Conservation (phyloP, 1,140 invertebrate species). For the Drosophila hydei region DNA sequence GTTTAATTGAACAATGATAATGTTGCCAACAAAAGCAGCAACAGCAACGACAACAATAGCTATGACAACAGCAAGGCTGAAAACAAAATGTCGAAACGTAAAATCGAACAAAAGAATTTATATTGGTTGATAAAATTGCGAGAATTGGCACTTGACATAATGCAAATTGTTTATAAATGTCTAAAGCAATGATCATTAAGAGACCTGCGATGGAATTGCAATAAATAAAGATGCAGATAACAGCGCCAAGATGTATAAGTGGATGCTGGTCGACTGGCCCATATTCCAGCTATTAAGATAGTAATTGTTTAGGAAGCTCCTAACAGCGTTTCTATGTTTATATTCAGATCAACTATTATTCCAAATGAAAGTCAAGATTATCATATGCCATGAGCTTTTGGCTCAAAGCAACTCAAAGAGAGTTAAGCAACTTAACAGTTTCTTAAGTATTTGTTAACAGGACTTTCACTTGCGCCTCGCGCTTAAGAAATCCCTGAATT, state of each 20-base stretch:
- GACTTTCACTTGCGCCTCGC: no score
- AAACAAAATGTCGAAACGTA: slow-evolving; percentile 57
- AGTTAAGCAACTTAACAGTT: no score
- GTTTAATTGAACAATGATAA: slow-evolving; percentile 82
- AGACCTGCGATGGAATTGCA: not conserved
- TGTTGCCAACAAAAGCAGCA: slow-evolving; percentile 49
- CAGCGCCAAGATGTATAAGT: not conserved
- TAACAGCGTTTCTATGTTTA: no score
- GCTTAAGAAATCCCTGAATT: no score
- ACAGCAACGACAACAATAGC: slow-evolving; percentile 17
- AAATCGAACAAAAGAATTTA: slow-evolving; percentile 55
- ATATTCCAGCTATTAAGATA: no score
- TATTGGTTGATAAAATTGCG: slow-evolving; percentile 31
- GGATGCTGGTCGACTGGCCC: not conserved
- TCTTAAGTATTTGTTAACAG: no score
- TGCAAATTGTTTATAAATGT: slow-evolving; percentile 27
- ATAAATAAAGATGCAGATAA: not conserved
- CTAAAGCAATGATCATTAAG: slow-evolving; percentile 6
- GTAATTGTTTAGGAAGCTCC: no score
- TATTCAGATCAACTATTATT: no score
- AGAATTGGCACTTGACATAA: slow-evolving; percentile 31
- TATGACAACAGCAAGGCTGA: slow-evolving; percentile 8
- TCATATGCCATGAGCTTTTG: no score
- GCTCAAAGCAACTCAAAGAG: no score
- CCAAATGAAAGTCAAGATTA: no score